Base-by-base conservation (phyloP, 1,140 invertebrate genomes). In the Hypsibius dujardini region DNA sequence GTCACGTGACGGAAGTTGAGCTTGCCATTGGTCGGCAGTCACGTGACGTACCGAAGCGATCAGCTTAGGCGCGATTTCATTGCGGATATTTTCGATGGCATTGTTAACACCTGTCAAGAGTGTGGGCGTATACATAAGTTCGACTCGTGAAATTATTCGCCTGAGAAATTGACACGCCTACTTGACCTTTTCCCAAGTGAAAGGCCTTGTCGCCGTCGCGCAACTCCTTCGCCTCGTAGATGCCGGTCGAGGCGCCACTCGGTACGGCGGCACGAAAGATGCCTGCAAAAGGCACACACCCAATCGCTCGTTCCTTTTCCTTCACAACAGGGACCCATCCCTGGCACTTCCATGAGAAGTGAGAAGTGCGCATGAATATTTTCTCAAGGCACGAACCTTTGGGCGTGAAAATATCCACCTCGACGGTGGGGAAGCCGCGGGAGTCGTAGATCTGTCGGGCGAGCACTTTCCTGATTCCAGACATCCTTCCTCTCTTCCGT, bases 401-500 rank as follows among this genome's bases (percentile, higher is more conserved):
- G 3, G 60, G 70, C 14, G 74, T 70, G 15, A 47, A 28, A 12
- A 75, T 70, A 42, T 75, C 75, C 14, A 69, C 75, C 73, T 75
- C 75, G 40, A 75, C 67, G 40, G 74, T 75, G 2, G 74, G 74
- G 42, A 75, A 74, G 12, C 74, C 74, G n/a, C 74, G 74, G 3
- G 47, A 69, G 47, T 75, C 74, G 2, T 75, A 56, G 47, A 74
- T 71, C 62, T 74, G 72, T 7, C 75, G 72, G 69, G 73, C 73
- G 47, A 40, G 15, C n/a, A 74, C 70, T 14, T 74, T 67, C 15
- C 46, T 47, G 47, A 74, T 74, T 56, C 15, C 45, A 45, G 40
- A 70, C 73, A 74, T 74, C 28, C 72, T 15, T 72, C 15, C 71
- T 60, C 46, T 56, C 12, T 46, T 14, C 72, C 42, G 69, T 73